Evolutionary conservation across 2,888 invertebrate genomes (phyloP), one percentile per base, ranked within the genome.

Genomic region (Nymphalis polychloros): DNA sequence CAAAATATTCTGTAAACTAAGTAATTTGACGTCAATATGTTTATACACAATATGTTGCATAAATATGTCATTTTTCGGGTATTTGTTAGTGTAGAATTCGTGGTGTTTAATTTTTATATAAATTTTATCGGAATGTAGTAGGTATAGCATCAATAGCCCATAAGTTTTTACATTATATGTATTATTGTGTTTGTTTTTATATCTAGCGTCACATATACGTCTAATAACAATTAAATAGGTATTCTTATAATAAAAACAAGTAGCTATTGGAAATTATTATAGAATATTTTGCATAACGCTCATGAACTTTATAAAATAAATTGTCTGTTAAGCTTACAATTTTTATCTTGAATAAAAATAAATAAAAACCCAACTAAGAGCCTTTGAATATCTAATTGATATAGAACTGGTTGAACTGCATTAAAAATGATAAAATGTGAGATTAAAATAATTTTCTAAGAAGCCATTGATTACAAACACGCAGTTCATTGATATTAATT

Each of bases 341-440:
- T 27, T 19, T 50, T 19, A 20, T 4, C 20, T 8, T 19, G 1
- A n/a, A 19, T 19, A 50, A 50, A 8, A 50, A 61, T 60, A 61
- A 53, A 27, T 47, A 52, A 27, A 47, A 41, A 66, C 61, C 47
- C 31, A 66, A 61, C 61, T 66, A 61, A 61, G 0, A 13, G 41
- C 10, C 27, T 10, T 41, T 13, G 41, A 13, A 41, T 41, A 41
- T 41, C 41, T 41, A 52, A 60, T 66, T 23, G 6, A 60, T 60
- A 60, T 66, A 48, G 53, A 66, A 66, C 59, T 64, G 53, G 53
- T 60, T 55, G 50, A 63, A 64, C 41, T 13, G 41, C 41, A 41
- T 63, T 64, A 59, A 68, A 55, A 35, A 55, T 31, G 68, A 64
- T 68, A 64, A 61, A 49, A 64, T 64, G 48, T 60, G 55, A 68